Evolutionary conservation across 2,113 vertebrate species (phyloP), one percentile per base, ranked within the genome.

Genomic region (Myotis brandtii): DNA sequence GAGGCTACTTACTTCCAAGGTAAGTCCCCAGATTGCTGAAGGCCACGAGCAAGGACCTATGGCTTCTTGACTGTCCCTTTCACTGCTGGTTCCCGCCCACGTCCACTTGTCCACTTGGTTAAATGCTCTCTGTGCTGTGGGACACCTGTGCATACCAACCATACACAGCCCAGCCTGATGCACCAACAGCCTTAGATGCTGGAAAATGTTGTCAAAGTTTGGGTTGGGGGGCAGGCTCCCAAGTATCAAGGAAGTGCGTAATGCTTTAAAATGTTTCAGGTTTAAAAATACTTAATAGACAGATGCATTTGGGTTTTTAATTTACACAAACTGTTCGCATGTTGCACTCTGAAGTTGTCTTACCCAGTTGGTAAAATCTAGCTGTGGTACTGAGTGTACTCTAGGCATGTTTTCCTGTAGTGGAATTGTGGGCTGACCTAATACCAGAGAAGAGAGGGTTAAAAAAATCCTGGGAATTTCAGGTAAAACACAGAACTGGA

Each of bases 371-470:
- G 34, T 43, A 25, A 73, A 92, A 86, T 84, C 75, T 18, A 46
- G n/a, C 48, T 0, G 25, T 62, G 48, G 27, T 66, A 85, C 6
- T 52, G 34, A 50, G 21, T 20, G 4, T n/a, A 69, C 6, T 43
- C 14, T 25, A 43, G 67, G 52, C 3, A 62, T 73, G 23, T 77
- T 82, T 73, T 89, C 18, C 62, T 64, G 10, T 21, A n/a, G 14
- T 54, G 56, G 62, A 77, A 69, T 30, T 89, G 64, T 56, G n/a
- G 46, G 37, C 37, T 86, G 72, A 94, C 9, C 40, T 81, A 43
- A 85, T 46, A 30, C 6, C 32, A 92, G 82, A 91, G 27, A 79
- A 88, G 32, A 69, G 50, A 92, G 67, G 9, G 16, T 43, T 88
- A n/a, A 87, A 59, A 59, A 66, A 86, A 62, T 85, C 17, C 73